A percentile compares a stretch with the other conserved stretches of the same genome.
Conservation (phyloP, 2,888 invertebrate genomes). For the Ditylenchus weischeri region DNA sequence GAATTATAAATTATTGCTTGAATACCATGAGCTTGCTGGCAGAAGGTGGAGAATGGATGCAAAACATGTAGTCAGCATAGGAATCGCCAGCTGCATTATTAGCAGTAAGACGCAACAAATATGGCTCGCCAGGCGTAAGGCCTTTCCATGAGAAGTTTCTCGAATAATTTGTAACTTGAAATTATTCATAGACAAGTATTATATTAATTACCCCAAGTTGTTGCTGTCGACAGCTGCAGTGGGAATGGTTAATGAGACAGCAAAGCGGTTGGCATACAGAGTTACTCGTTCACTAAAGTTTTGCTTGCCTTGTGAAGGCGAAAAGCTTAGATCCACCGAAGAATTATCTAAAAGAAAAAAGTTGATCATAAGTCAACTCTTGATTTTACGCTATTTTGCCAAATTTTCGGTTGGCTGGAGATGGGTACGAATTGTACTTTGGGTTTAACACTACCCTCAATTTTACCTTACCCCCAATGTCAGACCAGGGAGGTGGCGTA, state of each 20-base stretch:
- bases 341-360: constrained; percentile 3
- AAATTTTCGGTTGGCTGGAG: too few species aligned
- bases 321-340: constrained; percentile 2
- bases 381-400: too few species aligned
- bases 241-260: constrained; percentile 10
- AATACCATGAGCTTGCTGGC: not conserved
- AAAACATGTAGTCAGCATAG: constrained; percentile 18
- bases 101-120: constrained; percentile 23
- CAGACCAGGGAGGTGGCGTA: too few species aligned
- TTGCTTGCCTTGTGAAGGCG: not conserved
- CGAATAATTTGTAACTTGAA: not conserved
- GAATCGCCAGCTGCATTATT: constrained; percentile 17
- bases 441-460: too few species aligned
- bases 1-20: not conserved
- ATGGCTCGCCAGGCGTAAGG: constrained; percentile 15
- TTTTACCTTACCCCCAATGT: too few species aligned
- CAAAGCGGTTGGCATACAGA: not conserved
- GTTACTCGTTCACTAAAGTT: not conserved
- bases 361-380: too few species aligned
- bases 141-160: constrained; percentile 12
- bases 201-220: not conserved
- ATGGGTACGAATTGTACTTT: too few species aligned
- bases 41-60: constrained; percentile 2
- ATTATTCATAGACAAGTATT: not conserved
- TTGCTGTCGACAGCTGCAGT: not conserved